Evolutionary conservation across 2,797 vertebrate genomes (phyloP).

Genomic region (Neoniphon sammara): DNA sequence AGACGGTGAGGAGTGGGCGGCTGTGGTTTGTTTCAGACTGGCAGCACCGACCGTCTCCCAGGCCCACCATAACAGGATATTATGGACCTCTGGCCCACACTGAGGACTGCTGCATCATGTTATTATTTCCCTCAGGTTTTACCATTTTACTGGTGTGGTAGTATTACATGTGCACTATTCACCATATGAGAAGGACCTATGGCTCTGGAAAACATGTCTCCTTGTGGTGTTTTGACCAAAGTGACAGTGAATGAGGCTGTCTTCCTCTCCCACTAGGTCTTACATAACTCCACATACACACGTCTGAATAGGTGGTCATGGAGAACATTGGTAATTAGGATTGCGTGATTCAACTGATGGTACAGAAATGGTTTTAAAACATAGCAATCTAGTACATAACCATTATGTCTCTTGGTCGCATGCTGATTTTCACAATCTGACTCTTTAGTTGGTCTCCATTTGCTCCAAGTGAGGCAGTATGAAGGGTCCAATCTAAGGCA

Average conservation of each 20-base stretch:
- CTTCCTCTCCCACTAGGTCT: conserved; percentile 62
- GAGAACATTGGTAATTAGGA: conserved; percentile 74
- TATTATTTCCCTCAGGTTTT: conserved; percentile 67
- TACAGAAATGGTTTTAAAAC: conserved; percentile 41
- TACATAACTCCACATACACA: conserved; percentile 72
- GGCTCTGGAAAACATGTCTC: conserved; percentile 71
- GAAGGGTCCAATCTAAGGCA: conserved; percentile 26
- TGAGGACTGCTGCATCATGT: conserved; percentile 57
- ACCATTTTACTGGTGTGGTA: conserved; percentile 63
- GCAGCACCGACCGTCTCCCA: conserved; percentile 68
- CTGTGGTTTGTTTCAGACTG: conserved; percentile 71
- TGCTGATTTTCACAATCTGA: not conserved
- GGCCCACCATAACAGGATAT: conserved; percentile 81
- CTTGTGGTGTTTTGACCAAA: conserved; percentile 61
- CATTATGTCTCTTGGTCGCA: not conserved
- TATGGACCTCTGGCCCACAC: conserved; percentile 64
- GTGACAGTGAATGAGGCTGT: conserved; percentile 57
- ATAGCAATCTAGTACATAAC: conserved; percentile 34
- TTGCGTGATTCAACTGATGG: conserved; percentile 72
- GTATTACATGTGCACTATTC: conserved; percentile 43
- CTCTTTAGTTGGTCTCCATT: not conserved
- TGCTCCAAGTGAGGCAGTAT: conserved; percentile 8
- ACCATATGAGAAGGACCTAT: conserved; percentile 46
- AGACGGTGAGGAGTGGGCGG: conserved; percentile 77
- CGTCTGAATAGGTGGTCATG: conserved; percentile 57